Percentiles rank a stretch among this genome's conserved stretches.
Evolutionary conservation across 1,140 invertebrate genomes (phyloP).

Genomic region (Elysia chlorotica): DNA sequence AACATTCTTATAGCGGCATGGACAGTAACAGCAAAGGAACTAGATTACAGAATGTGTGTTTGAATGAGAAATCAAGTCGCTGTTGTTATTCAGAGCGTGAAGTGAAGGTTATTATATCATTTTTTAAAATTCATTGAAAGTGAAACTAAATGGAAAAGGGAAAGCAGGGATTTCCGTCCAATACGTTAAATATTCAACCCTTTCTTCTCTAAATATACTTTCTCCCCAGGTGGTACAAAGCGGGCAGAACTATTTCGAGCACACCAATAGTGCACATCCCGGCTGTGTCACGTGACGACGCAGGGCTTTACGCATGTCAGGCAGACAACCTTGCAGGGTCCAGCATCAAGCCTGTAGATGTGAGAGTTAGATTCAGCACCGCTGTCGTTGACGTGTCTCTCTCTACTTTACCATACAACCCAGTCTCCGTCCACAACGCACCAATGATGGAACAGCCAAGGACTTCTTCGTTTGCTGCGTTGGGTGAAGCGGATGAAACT

Average conservation of each 20-base stretch:
- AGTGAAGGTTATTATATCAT: not conserved
- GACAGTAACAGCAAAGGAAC: too few relatives aligned
- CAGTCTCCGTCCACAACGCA: too few relatives aligned
- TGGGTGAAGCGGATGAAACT: too few relatives aligned
- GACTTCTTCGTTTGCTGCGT: too few relatives aligned
- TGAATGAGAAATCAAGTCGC: not conserved
- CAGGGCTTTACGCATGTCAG: constrained; percentile 18
- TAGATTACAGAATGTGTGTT: too few relatives aligned
- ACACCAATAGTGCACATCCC: not conserved
- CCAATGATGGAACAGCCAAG: too few relatives aligned
- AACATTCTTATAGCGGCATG: too few relatives aligned
- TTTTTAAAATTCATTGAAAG: not conserved
- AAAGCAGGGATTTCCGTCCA: not conserved
- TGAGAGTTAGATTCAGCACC: not conserved
- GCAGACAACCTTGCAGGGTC: constrained; percentile 10
- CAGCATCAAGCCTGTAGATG: constrained; percentile 16
- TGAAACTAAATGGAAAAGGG: not conserved
- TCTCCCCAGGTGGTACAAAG: constrained; percentile 17
- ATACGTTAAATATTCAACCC: too few relatives aligned
- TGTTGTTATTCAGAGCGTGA: not conserved
- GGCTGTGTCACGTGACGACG: not conserved
- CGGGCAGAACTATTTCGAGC: not conserved
- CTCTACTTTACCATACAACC: too few relatives aligned
- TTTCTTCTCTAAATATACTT: too few relatives aligned
- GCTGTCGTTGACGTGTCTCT: not conserved